Evolutionary conservation across 2,113 vertebrate species (phyloP).

Genomic region (Eidolon helvum): DNA sequence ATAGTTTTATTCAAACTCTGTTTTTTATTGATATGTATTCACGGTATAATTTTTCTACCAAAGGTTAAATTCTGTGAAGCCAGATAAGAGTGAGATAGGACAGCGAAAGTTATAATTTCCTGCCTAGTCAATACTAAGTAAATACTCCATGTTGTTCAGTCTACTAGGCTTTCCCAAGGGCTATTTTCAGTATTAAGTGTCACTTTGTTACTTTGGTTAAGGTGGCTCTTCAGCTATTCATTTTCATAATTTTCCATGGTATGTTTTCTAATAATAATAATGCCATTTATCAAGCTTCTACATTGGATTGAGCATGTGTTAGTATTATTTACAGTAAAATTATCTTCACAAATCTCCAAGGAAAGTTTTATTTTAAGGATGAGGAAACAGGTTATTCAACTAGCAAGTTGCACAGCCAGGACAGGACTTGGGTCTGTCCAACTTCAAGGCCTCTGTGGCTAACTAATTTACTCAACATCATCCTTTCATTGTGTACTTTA

Average conservation of each 20-base stretch:
- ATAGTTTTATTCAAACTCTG: background rate
- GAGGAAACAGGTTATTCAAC: background rate
- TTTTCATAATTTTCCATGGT: background rate
- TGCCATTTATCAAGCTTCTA: background rate
- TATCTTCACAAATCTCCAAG: background rate
- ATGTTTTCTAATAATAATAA: background rate
- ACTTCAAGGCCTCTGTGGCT: background rate
- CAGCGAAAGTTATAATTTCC: background rate
- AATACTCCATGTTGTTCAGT: background rate
- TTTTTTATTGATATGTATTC: background rate
- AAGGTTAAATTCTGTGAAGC: background rate
- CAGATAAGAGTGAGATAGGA: background rate
- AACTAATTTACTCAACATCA: background rate
- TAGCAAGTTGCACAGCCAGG: background rate
- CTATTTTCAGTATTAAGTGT: background rate
- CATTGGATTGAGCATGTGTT: background rate
- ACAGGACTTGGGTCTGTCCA: background rate
- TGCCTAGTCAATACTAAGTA: background rate
- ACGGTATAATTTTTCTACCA: background rate
- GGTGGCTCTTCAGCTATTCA: background rate
- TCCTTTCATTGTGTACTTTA: background rate
- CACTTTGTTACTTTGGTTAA: background rate
- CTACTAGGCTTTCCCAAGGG: background rate
- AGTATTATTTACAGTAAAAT: background rate
- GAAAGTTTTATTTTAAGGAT: background rate